Evolutionary conservation across 2,797 vertebrate species (phyloP).

Genomic region (Sebastiscus tertius): DNA sequence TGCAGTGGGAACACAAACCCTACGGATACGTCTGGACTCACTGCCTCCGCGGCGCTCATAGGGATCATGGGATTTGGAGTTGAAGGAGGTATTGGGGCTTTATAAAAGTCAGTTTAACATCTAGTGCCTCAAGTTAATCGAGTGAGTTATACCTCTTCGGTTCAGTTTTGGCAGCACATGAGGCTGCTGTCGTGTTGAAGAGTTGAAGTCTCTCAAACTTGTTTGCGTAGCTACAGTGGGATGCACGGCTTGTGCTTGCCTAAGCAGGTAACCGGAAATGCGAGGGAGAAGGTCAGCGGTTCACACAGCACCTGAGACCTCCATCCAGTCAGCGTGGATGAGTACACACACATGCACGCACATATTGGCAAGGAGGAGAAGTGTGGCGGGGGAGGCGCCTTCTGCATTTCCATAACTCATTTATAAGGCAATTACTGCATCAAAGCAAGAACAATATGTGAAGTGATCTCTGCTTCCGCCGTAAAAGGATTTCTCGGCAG

Average conservation of each 20-base stretch:
- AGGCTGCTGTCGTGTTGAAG: neutral
- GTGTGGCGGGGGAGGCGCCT: too few relatives aligned
- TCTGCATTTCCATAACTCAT: conserved; percentile 33
- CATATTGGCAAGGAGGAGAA: neutral
- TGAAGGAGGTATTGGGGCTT: conserved; percentile 43
- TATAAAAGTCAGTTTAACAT: conserved; percentile 62
- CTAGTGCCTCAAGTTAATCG: conserved; percentile 49
- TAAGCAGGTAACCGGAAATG: conserved; percentile 40
- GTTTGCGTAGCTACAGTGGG: neutral
- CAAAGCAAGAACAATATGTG: conserved; percentile 36
- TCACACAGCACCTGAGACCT: conserved; percentile 43
- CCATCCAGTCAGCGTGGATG: conserved; percentile 2
- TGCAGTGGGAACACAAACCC: conserved; percentile 53
- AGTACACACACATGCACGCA: conserved; percentile 2
- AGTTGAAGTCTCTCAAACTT: conserved; percentile 3
- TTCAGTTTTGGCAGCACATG: conserved; percentile 1
- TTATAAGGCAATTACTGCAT: conserved; percentile 52
- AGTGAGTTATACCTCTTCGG: conserved; percentile 9
- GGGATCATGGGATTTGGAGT: conserved; percentile 61
- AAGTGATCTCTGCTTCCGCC: conserved; percentile 36
- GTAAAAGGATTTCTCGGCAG: conserved; percentile 38
- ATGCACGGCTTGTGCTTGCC: conserved; percentile 13
- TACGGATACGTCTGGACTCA: conserved; percentile 45
- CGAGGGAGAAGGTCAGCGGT: conserved; percentile 38
- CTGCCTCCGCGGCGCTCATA: conserved; percentile 29